Conservation (phyloP, 2,797 vertebrate genomes). For the Delichon dasypus region DNA sequence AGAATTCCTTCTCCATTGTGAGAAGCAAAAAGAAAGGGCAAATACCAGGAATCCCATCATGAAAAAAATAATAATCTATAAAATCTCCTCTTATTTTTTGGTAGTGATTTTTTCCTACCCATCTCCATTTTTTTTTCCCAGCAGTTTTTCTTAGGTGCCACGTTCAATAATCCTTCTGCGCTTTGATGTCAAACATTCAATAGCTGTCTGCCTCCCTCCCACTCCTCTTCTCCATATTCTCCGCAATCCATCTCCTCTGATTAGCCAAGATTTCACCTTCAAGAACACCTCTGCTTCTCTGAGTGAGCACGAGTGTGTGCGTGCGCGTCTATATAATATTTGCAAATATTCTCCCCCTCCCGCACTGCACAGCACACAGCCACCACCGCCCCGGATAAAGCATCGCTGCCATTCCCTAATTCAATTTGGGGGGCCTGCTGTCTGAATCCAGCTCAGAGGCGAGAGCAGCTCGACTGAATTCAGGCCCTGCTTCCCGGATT, state of each 20-base stretch:
- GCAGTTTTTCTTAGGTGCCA: constrained; percentile 57
- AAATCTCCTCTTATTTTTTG: constrained; percentile 21
- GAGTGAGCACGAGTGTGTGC: background rate
- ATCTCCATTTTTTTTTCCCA: background rate
- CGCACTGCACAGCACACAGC: background rate
- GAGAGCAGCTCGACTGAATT: constrained; percentile 4
- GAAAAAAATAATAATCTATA: constrained; percentile 9
- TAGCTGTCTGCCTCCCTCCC: constrained; percentile 65
- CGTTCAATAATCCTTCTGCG: constrained; percentile 51
- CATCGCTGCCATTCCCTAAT: constrained; percentile 15
- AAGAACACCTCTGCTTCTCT: constrained; percentile 47
- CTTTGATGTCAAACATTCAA: constrained; percentile 71
- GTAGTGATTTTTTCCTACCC: constrained; percentile 35
- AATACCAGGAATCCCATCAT: background rate
- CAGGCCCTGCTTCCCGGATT: background rate
- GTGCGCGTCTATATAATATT: background rate
- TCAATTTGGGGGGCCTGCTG: constrained; percentile 29
- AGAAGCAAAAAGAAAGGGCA: background rate
- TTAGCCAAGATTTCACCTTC: constrained; percentile 68
- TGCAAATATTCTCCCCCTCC: constrained; percentile 38
- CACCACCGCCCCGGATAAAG: background rate
- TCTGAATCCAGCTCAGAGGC: background rate
- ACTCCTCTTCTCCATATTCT: constrained; percentile 56
- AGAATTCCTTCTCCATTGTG: background rate
- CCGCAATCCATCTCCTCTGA: constrained; percentile 64